A percentile compares a stretch with the other conserved stretches of the same genome.
Evolutionary conservation across 2,797 vertebrate genomes (phyloP).

Genomic region (Bovichtus diacanthus): DNA sequence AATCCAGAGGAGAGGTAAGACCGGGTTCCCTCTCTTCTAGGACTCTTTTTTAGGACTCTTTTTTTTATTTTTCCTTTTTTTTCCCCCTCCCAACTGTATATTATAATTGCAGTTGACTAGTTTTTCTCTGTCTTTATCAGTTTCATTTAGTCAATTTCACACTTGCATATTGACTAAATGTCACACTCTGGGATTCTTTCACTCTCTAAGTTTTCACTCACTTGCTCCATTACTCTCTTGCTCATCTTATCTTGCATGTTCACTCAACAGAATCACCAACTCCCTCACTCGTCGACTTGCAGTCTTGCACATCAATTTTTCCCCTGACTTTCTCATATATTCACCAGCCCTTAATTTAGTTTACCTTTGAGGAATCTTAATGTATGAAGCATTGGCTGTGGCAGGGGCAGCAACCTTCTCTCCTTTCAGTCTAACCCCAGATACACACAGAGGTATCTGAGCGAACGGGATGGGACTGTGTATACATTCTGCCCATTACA

Average conservation of each 20-base stretch:
- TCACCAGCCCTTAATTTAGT: conserved; percentile 32
- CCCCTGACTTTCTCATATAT: conserved; percentile 13
- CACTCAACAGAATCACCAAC: conserved; percentile 31
- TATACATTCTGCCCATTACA: conserved; percentile 40
- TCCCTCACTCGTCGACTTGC: conserved; percentile 1
- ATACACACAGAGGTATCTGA: conserved; percentile 37
- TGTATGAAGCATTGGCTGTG: conserved; percentile 24
- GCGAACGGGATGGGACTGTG: conserved; percentile 23
- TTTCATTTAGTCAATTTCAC: conserved; percentile 18
- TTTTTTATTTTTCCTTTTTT: background rate
- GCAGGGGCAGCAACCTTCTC: conserved; percentile 20
- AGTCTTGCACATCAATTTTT: conserved; percentile 32
- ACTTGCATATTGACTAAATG: conserved; percentile 21
- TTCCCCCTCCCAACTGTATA: conserved; percentile 14
- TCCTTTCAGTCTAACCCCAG: conserved; percentile 26
- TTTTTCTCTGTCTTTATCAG: conserved; percentile 9
- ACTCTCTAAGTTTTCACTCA: conserved; percentile 28
- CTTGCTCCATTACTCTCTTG: conserved; percentile 14
- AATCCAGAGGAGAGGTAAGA: conserved; percentile 87
- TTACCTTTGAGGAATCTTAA: conserved; percentile 42
- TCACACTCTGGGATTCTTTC: conserved; percentile 26
- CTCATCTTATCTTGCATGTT: conserved; percentile 32
- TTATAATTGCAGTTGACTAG: background rate
- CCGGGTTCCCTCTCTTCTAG: background rate
- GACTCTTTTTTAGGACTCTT: background rate